Evolutionary conservation across 2,113 vertebrate species (phyloP).

Genomic region (Sphaerodactylus townsendi): DNA sequence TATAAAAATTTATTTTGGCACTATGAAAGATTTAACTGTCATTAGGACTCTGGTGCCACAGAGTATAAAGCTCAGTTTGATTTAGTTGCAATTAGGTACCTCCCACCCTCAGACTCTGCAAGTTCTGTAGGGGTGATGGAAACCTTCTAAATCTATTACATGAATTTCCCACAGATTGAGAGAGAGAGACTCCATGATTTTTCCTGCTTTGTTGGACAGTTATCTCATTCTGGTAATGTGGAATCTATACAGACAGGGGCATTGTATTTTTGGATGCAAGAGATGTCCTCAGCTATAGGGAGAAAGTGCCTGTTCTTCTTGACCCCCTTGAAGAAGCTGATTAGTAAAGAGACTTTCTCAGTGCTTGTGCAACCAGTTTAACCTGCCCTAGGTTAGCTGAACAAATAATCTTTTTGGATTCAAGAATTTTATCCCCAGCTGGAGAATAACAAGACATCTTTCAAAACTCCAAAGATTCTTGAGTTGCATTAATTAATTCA

Average conservation of each 20-base stretch:
- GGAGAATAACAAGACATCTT: constrained; percentile 24
- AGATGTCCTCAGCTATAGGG: constrained; percentile 30
- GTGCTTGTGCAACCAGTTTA: constrained; percentile 9
- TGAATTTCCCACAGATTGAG: constrained; percentile 34
- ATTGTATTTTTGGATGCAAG: constrained; percentile 41
- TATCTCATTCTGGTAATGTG: constrained; percentile 14
- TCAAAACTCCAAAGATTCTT: constrained; percentile 26
- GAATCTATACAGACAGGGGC: background rate
- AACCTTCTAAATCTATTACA: background rate
- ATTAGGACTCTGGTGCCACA: background rate
- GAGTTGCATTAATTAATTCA: constrained; percentile 49
- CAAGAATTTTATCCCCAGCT: constrained; percentile 19
- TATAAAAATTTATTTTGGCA: background rate
- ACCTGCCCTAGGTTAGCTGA: constrained; percentile 27
- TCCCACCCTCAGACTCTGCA: background rate
- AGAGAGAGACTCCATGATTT: background rate
- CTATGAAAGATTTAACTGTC: background rate
- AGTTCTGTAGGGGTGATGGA: background rate
- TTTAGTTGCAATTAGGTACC: background rate
- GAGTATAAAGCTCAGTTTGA: background rate
- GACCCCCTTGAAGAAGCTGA: constrained; percentile 23
- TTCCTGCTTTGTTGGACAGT: constrained; percentile 5
- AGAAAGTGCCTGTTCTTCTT: constrained; percentile 39
- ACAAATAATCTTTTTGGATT: constrained; percentile 8
- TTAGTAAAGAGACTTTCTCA: constrained; percentile 26